Evolutionary conservation across 2,113 vertebrate species (phyloP), one percentile per base, ranked within the genome.

Genomic region (Triplophysa siluroides): DNA sequence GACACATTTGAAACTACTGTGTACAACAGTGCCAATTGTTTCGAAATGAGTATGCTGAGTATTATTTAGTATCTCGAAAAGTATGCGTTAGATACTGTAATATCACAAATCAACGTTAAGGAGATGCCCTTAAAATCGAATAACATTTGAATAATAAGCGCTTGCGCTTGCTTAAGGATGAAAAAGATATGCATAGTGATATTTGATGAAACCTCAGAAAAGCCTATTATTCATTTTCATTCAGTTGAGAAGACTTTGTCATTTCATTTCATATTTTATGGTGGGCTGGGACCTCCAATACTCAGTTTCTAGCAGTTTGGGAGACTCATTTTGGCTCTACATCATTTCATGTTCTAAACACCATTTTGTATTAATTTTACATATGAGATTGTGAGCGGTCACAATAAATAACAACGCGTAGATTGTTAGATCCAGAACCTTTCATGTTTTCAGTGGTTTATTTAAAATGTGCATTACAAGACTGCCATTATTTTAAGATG

Each of bases 221-320:
- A 68, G 18, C 29, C 41, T 7, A 58, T 26, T 78, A 19, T 29
- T 73, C 50, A 33, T 84, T 86, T 75, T 84, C 84, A 61, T 81
- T 82, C 76, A 26, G 8, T 58, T 21, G 24, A n/a, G 26, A 47
- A 54, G 10, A 45, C 73, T 83, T 76, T 84, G 84, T 88, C 85
- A 41, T 80, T 66, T 73, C 62, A 45, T 63, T 80, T 89, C 89
- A 86, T 88, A 86, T 90, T 90, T 90, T 80, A 88, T 61, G 90
- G 91, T 90, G 89, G 90, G 86, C 88, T 88, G 90, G 91, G 87
- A 90, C 88, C 89, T 90, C 89, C 85, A 61, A 58, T 73, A 81
- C 87, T 77, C 33, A 64, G 74, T 85, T 84, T 87, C 85, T 84
- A 87, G 82, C 85, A 86, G 19, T 89, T 90, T 86, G 88, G 11